phyloP scores from a whole-genome alignment of 1,140 invertebrate genomes.

The Helicoverpa zea region DNA sequence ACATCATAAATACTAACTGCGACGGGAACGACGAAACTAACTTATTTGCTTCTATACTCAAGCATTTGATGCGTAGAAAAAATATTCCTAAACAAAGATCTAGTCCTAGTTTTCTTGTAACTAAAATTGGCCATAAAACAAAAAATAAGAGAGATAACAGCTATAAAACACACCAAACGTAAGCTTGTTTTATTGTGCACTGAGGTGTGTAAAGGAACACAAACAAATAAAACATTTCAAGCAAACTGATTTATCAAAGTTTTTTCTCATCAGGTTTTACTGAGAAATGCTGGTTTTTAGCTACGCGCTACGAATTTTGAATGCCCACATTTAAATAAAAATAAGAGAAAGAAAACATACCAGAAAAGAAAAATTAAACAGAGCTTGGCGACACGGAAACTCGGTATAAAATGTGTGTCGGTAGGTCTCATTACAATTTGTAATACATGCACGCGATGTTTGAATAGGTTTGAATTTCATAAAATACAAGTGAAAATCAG shows the following conservation, averaged over 20 bases:
- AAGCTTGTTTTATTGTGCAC: constrained; percentile 52
- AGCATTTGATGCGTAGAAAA: constrained; percentile 28
- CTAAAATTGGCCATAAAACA: constrained; percentile 54
- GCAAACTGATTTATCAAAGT: constrained; percentile 35
- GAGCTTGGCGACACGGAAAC: constrained; percentile 28
- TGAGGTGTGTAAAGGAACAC: constrained; percentile 27
- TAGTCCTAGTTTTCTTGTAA: constrained; percentile 55
- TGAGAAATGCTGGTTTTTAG: constrained; percentile 26
- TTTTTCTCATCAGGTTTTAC: constrained; percentile 26
- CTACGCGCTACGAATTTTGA: constrained; percentile 34
- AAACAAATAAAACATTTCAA: constrained; percentile 40
- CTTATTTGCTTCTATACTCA: not conserved
- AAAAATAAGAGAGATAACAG: constrained; percentile 57
- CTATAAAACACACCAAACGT: constrained; percentile 56
- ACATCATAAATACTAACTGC: constrained; percentile 25
- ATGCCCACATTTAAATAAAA: constrained; percentile 41
- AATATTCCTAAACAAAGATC: constrained; percentile 51
- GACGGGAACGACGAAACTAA: not conserved
- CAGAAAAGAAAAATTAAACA: constrained; percentile 44
- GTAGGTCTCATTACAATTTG: constrained; percentile 42
- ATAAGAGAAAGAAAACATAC: constrained; percentile 9
- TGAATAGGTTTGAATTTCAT: constrained; percentile 26
- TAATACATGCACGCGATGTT: constrained; percentile 34
- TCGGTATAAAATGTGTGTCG: constrained; percentile 35
- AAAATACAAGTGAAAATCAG: not conserved